Conservation (phyloP, 2,888 invertebrate genomes). For the Thera obeliscata region DNA sequence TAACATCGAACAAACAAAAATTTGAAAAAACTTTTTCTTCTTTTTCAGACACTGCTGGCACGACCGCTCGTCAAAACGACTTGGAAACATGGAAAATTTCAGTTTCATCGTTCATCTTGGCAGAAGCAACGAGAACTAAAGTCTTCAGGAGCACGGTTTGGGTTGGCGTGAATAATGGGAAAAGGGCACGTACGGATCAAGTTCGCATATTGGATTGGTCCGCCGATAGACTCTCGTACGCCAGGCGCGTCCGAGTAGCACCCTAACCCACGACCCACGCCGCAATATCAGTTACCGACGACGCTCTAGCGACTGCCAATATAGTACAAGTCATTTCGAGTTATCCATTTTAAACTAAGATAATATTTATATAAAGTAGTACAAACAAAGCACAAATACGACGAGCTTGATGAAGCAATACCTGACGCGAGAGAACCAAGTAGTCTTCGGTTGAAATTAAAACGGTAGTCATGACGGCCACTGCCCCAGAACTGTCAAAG, state of each 20-base stretch:
- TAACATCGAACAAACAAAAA: neutral
- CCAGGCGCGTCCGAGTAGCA: conserved; percentile 70
- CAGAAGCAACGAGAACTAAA: conserved; percentile 58
- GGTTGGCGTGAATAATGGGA: conserved; percentile 81
- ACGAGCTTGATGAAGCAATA: conserved; percentile 62
- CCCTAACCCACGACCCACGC: conserved; percentile 59
- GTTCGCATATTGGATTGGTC: conserved; percentile 81
- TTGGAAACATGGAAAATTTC: conserved; percentile 59
- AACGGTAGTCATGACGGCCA: conserved; percentile 93
- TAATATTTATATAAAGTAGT: conserved; percentile 77
- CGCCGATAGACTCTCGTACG: conserved; percentile 68
- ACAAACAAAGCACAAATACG: conserved; percentile 67
- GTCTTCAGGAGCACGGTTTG: conserved; percentile 60
- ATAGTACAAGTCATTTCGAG: conserved; percentile 84
- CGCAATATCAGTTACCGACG: conserved; percentile 80
- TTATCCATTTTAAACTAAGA: conserved; percentile 76
- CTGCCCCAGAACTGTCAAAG: conserved; percentile 93
- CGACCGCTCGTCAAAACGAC: conserved; percentile 35
- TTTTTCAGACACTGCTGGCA: conserved; percentile 60
- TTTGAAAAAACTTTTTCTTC: conserved; percentile 45
- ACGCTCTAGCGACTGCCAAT: conserved; percentile 82
- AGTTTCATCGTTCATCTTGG: conserved; percentile 46
- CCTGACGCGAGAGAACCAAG: conserved; percentile 62
- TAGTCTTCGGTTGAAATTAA: conserved; percentile 74
- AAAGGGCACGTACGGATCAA: conserved; percentile 82